Base-by-base conservation (phyloP, 2,888 invertebrate species). In the Orthonevra nobilis region DNA sequence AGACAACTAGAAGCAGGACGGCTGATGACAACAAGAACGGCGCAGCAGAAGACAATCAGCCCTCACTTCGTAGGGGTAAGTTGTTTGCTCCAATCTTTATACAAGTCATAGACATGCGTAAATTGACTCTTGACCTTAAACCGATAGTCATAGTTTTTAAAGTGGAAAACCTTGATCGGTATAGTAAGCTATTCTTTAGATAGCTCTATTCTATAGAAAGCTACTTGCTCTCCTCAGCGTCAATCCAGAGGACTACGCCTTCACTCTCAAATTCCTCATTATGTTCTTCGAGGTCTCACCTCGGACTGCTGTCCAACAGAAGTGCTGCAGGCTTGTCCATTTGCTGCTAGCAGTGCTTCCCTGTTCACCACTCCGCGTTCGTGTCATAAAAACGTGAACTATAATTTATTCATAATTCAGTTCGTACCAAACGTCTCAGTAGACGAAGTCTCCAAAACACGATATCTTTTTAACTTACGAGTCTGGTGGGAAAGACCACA, bases 191-290 rank as follows among this genome's bases (percentile, higher is more conserved):
- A n/a, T n/a, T n/a, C n/a, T n/a, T n/a, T n/a, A n/a, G n/a, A n/a
- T n/a, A n/a, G n/a, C n/a, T n/a, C n/a, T n/a, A n/a, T n/a, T n/a
- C n/a, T n/a, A n/a, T n/a, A n/a, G n/a, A n/a, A n/a, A n/a, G n/a
- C n/a, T n/a, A n/a, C n/a, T n/a, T n/a, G n/a, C n/a, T n/a, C n/a
- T n/a, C n/a, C n/a, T n/a, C n/a, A n/a, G n/a, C n/a, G n/a, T n/a
- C n/a, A n/a, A n/a, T n/a, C n/a, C n/a, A n/a, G 48, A 38, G 6
- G 19, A 26, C 7, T 61, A 26, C 48, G 36, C 36, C 1, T 61
- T 26, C 6, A 60, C 46, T 9, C 2, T 48, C 6, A 44, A 34
- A n/a, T 23, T 26, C 0, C 23, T 10, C 2, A 36, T 26, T 2
- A 0, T 46, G 0, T 4, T 60, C 34, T 44, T 2, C 3, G 44